These are phyloP conservation scores for Diadumene lineata DNA, from an alignment of 92 coral and sea anemone species.

Conservation along the genomic window DNA sequence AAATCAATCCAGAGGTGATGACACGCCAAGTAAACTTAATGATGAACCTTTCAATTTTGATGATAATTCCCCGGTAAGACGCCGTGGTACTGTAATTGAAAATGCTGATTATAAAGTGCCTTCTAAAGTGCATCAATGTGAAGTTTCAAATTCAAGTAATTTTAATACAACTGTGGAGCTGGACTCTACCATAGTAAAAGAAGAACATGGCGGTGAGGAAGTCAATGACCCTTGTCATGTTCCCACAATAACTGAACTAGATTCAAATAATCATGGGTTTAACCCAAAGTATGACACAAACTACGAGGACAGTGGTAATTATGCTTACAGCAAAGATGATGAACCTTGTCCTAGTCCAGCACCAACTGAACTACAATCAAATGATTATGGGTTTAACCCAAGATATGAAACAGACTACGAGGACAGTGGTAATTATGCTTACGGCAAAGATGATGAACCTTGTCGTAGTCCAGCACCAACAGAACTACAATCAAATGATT, in stretches of 20 bases:
- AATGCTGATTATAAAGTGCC: conserved; percentile 1
- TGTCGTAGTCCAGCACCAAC: too few species aligned
- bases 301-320: too few species aligned
- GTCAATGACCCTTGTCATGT: conserved; percentile 6
- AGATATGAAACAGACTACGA: neutral
- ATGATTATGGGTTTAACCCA: too few species aligned
- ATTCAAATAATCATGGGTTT: neutral
- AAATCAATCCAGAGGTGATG: neutral
- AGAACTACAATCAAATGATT: too few species aligned
- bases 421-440: too few species aligned
- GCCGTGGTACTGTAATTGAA: neutral
- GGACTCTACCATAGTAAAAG: conserved; percentile 10
- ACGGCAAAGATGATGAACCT: neutral
- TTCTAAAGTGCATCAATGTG: neutral
- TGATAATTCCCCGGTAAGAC: neutral
- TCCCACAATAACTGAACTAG: conserved; percentile 21
- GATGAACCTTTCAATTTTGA: neutral
- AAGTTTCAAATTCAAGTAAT: neutral
- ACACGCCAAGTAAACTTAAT: neutral
- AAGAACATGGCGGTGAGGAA: neutral
- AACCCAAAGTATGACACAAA: neutral
- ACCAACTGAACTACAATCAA: too few species aligned
- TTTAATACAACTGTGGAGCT: neutral
- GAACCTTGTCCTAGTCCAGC: conserved; percentile 1
- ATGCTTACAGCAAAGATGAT: too few species aligned